Conservation (phyloP, 1,140 invertebrate species). For the Tenebrio molitor region DNA sequence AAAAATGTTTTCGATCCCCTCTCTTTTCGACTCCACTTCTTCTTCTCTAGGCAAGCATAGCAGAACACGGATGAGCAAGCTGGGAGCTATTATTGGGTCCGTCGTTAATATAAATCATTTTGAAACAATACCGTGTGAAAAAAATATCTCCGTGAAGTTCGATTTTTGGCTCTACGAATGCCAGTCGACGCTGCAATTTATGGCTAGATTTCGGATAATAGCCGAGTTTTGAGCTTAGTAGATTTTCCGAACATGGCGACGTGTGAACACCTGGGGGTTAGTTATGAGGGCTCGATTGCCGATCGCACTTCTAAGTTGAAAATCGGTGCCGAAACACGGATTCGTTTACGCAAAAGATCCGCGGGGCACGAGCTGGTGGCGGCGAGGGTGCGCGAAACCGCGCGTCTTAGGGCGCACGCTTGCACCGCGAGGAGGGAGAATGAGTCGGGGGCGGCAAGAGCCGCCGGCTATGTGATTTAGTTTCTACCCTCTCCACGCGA, state of each 20-base stretch:
- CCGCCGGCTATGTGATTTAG: conserved; percentile 58
- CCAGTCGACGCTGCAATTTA: conserved; percentile 11
- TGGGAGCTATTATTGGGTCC: conserved; percentile 61
- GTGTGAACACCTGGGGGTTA: conserved; percentile 41
- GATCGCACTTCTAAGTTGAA: conserved; percentile 40
- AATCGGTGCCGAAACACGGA: conserved; percentile 45
- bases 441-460: conserved; percentile 54
- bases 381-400: conserved; percentile 54
- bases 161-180: conserved; percentile 5
- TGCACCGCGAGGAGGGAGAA: conserved; percentile 46
- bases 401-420: conserved; percentile 54
- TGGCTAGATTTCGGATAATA: conserved; percentile 25
- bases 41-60: conserved; percentile 55
- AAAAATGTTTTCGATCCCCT: conserved; percentile 55
- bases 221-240: conserved; percentile 36
- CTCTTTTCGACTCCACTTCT: conserved; percentile 20
- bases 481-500: conserved; percentile 52
- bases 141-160: conserved; percentile 1
- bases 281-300: conserved; percentile 44
- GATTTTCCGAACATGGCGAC: conserved; percentile 38
- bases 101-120: conserved; percentile 62
- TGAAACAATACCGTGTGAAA: conserved; percentile 55
- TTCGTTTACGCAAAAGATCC: conserved; percentile 45
- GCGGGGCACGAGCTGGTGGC: conserved; percentile 42
- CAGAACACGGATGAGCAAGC: conserved; percentile 60